Evolutionary conservation across 2,888 invertebrate genomes (phyloP), one percentile per base, ranked within the genome.

Genomic region (Ormyrus labotus): DNA sequence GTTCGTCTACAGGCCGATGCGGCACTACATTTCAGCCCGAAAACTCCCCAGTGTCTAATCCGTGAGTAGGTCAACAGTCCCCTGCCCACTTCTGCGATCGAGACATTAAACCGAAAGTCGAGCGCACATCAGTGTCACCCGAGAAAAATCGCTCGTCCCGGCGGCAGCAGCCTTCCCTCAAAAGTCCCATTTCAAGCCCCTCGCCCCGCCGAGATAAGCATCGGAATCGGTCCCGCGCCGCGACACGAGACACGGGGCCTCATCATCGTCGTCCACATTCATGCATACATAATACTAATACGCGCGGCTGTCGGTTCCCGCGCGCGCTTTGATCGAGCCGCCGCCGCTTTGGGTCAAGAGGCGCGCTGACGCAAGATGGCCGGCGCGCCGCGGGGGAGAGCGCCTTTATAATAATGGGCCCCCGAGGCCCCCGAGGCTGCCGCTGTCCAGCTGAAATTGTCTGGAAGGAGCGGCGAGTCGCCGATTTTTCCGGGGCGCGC

Each of bases 401-500:
- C 13, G 53, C 2, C 10, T 5, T 78, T 86, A 87, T 88, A 89
- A 90, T 90, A 89, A 89, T 88, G 87, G 89, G 87, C 83, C 53
- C 48, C 0, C 45, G 47, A 78, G 83, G 83, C 81, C 19, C 19
- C 19, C 19, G 1, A 1, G 19, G 19, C 19, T 19, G 77, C 78
- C 83, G 76, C 85, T 85, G 86, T 87, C 85, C 85, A 84, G 82
- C 84, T 86, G 84, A 89, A 89, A 89, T 89, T 89, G 88, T 80
- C 86, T 87, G 89, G 88, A 89, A 89, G 87, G 78, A 19, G 19
- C 74, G 19, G 19, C 19, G 19, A 19, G 19, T 19, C 19, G 19
- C 19, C 19, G 19, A 19, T 19, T 19, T 19, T 19, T 19, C 19
- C 19, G 19, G 19, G 19, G 19, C 19, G 45, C 45, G 65, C 78